Percentiles rank a stretch among this genome's conserved stretches.
Evolutionary conservation across 2,113 vertebrate genomes (phyloP).

Genomic region (Oryzias celebensis): DNA sequence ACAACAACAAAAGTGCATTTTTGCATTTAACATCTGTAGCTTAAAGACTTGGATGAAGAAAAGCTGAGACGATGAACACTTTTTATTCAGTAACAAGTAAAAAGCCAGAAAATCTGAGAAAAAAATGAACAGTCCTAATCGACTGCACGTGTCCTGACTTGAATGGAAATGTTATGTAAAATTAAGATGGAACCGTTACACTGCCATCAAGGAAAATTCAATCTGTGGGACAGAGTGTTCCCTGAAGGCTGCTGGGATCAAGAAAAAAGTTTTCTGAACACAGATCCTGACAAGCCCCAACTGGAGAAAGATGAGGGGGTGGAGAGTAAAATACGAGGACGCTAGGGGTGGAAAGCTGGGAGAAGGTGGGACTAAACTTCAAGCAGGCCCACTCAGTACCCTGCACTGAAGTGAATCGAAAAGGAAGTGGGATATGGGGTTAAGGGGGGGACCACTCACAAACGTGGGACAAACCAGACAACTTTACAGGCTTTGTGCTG

Average conservation of each 20-base stretch:
- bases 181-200: not conserved
- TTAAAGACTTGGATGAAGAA: not conserved
- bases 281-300: conserved; percentile 51
- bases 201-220: conserved; percentile 8
- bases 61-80: no score
- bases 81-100: not conserved
- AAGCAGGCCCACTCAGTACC: no score
- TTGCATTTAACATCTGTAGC: not conserved
- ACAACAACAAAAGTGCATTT: not conserved
- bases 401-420: no score
- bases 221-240: conserved; percentile 51
- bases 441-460: not conserved
- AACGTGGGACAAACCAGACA: conserved; percentile 7
- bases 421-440: no score
- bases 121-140: not conserved
- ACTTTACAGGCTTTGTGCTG: not conserved
- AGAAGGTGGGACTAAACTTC: not conserved
- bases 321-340: not conserved
- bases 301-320: conserved; percentile 7
- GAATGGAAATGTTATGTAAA: not conserved
- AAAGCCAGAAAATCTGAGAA: not conserved
- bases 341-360: not conserved
- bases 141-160: no score
- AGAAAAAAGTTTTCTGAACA: conserved; percentile 47
- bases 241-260: conserved; percentile 32